These are phyloP conservation scores for Cataglyphis cursor DNA, from an alignment of 2,888 invertebrate species.

Conservation along the genomic window DNA sequence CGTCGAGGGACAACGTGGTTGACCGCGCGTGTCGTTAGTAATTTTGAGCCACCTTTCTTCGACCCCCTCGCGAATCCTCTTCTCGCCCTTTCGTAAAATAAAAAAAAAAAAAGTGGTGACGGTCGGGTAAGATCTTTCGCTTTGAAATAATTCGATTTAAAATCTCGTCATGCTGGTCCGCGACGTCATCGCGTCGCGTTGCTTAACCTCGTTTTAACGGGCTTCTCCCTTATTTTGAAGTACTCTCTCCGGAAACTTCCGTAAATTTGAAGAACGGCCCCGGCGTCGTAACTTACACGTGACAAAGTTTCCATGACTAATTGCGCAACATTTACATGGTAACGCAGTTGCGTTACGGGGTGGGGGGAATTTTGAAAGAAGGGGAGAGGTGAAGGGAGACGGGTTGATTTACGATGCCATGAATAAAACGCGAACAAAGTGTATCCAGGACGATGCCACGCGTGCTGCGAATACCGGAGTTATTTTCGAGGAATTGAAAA, in stretches of 20 bases:
- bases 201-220: slow-evolving; percentile 55
- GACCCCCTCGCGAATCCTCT: not conserved
- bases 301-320: slow-evolving; percentile 68
- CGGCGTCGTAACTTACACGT: slow-evolving; percentile 59
- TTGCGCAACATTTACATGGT: slow-evolving; percentile 67
- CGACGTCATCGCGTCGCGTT: slow-evolving; percentile 44
- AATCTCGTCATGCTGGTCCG: slow-evolving; percentile 27
- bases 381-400: slow-evolving; percentile 25
- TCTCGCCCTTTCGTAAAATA: slow-evolving; percentile 44
- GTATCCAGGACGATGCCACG: slow-evolving; percentile 49
- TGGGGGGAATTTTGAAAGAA: not conserved
- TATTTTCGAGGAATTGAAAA: slow-evolving; percentile 59
- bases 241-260: slow-evolving; percentile 49
- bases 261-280: slow-evolving; percentile 61
- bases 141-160: slow-evolving; percentile 48
- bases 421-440: slow-evolving; percentile 62
- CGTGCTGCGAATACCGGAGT: slow-evolving; percentile 56
- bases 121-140: slow-evolving; percentile 6
- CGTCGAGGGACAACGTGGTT: slow-evolving; percentile 65
- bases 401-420: slow-evolving; percentile 58
- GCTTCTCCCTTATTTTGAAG: slow-evolving; percentile 57
- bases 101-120: slow-evolving; percentile 13
- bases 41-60: slow-evolving; percentile 65
- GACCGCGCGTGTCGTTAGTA: slow-evolving; percentile 69
- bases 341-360: slow-evolving; percentile 50